A percentile compares a stretch with the other conserved stretches of the same genome.
phyloP scores from a whole-genome alignment of 2,113 vertebrate species.

The Toxotes jaculatrix region DNA sequence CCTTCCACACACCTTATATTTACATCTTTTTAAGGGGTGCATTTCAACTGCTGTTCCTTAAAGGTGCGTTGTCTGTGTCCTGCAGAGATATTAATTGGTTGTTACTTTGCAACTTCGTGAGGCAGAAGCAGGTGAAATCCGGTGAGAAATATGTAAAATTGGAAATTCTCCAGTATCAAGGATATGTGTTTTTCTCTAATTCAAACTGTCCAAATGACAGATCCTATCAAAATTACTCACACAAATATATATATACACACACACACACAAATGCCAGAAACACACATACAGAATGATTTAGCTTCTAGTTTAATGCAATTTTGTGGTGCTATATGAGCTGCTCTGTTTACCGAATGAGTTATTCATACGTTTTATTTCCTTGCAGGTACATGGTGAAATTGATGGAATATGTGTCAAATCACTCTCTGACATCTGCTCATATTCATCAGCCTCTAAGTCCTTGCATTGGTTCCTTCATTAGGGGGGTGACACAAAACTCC shows the following conservation, averaged over 20 bases:
- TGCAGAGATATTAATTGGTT: conserved; percentile 14
- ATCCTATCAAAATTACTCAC: conserved; percentile 23
- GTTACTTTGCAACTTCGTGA: background rate
- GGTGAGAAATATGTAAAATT: conserved; percentile 36
- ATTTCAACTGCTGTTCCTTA: background rate
- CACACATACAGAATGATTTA: conserved; percentile 37
- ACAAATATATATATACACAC: background rate
- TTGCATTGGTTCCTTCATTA: conserved; percentile 81
- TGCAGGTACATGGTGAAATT: conserved; percentile 80
- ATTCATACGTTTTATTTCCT: conserved; percentile 77
- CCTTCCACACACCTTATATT: conserved; percentile 32
- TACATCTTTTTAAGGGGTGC: background rate
- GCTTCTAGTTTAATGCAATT: conserved; percentile 62
- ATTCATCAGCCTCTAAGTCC: conserved; percentile 81
- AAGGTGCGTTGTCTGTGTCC: background rate
- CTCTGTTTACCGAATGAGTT: conserved; percentile 75
- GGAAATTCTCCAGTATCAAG: conserved; percentile 15
- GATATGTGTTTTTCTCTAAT: conserved; percentile 26
- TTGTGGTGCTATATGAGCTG: conserved; percentile 42
- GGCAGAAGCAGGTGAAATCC: background rate
- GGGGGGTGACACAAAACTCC: conserved; percentile 82
- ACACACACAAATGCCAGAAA: conserved; percentile 14
- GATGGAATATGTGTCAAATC: conserved; percentile 86
- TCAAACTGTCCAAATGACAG: conserved; percentile 42
- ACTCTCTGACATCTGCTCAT: conserved; percentile 84